Base-by-base conservation (phyloP, 2,113 vertebrate genomes). In the Trachemys scripta region DNA sequence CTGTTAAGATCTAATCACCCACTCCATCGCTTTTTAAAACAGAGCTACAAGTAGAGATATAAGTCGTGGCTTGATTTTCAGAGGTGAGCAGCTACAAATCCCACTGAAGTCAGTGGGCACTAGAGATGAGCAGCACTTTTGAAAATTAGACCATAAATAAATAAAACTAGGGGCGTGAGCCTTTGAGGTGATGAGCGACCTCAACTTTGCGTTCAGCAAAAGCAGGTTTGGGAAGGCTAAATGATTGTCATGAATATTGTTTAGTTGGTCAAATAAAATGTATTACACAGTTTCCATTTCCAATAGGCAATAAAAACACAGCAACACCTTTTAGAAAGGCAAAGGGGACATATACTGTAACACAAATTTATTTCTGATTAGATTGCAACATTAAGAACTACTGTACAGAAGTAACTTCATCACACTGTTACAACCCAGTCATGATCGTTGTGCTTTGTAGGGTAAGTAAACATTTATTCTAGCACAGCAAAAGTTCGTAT, bases 331-430 rank as follows among this genome's bases (percentile, higher is more conserved):
- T 47, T 42, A 89, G 42, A 82, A 88, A 96, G 53, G 8, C 90
- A 59, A 93, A 91, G 38, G 90, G 49, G 31, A 75, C 72, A 10
- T 54, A 65, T 89, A 17, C 92, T 79, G 24, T 93, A 96, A 98
- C 97, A 96, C 95, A 98, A 97, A 96, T 98, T 98, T 98, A 98
- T 98, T 98, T 98, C 96, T 97, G 90, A 97, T 96, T 97, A 91
- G 83, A 95, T 90, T 93, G 96, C 96, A 97, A 98, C 92, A 85
- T 95, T 91, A 95, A 94, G 78, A 97, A 97, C 93, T 96, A 97
- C 79, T 95, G 89, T 97, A 98, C 96, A 98, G 91, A 96, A 80
- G 92, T 94, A 97, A 98, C 93, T 85, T 95, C 95, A 97, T 97
- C 97, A 98, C 98, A 97, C 81, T 90, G 80, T 98, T 98, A 98